These are phyloP conservation scores for Ophiodon elongatus DNA, from an alignment of 2,113 vertebrate species.

Conservation along the genomic window DNA sequence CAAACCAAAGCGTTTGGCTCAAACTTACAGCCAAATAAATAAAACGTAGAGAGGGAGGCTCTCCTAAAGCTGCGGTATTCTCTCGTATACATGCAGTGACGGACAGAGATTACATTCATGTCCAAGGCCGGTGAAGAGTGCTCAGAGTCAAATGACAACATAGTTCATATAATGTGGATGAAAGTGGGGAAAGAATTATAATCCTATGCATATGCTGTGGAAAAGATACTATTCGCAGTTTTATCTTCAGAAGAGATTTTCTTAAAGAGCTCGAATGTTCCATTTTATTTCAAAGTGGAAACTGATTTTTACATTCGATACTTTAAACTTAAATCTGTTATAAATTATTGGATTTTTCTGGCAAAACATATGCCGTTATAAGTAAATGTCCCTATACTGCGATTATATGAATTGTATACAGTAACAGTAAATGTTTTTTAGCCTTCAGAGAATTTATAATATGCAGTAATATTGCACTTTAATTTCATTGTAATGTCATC, in stretches of 20 bases:
- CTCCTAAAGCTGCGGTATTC: slow-evolving; percentile 51
- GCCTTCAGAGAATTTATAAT: too few species aligned
- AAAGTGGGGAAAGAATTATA: slow-evolving; percentile 11
- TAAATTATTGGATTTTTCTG: neutral
- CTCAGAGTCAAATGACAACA: slow-evolving; percentile 39
- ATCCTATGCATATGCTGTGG: slow-evolving; percentile 9
- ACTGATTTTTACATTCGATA: neutral
- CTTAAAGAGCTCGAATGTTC: neutral
- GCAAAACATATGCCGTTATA: too few species aligned
- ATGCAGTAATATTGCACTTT: neutral
- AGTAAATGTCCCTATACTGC: too few species aligned
- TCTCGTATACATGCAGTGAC: slow-evolving; percentile 58
- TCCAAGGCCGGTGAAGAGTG: slow-evolving; percentile 38
- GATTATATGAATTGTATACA: neutral
- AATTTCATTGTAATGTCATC: neutral
- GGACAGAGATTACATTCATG: slow-evolving; percentile 36
- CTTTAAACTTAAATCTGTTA: too few species aligned
- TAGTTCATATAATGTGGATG: slow-evolving; percentile 19
- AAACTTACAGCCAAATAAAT: slow-evolving; percentile 62
- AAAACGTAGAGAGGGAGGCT: slow-evolving; percentile 51
- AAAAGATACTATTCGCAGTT: neutral
- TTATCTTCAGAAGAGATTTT: neutral
- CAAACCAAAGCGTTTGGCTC: slow-evolving; percentile 57
- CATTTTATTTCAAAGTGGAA: neutral
- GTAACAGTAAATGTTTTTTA: neutral